Evolutionary conservation across 2,113 vertebrate species (phyloP).

Genomic region (Paratilapia polleni): DNA sequence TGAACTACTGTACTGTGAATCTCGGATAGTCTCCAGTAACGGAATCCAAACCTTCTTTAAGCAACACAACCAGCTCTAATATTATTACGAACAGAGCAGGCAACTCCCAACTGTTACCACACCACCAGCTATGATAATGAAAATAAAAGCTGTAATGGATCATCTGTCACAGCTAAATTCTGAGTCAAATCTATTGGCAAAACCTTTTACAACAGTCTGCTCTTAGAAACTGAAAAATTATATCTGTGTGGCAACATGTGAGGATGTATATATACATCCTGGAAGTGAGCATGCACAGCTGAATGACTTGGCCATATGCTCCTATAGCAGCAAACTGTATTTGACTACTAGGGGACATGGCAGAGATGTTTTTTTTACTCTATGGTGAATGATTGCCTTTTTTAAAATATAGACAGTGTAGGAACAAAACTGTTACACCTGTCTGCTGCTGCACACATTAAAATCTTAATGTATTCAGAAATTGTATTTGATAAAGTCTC

Average conservation of each 20-base stretch:
- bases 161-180: neutral
- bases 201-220: constrained; percentile 26
- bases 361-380: neutral
- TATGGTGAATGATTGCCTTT: neutral
- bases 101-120: no score
- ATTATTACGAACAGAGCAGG: neutral
- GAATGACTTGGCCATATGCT: constrained; percentile 59
- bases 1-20: neutral
- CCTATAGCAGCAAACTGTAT: neutral
- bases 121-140: no score
- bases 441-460: neutral
- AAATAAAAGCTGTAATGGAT: neutral
- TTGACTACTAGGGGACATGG: neutral
- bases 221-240: no score
- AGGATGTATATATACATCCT: neutral
- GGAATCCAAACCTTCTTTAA: neutral
- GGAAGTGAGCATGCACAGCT: constrained; percentile 9
- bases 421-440: neutral
- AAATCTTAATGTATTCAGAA: neutral
- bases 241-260: constrained; percentile 22
- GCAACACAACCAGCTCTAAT: accelerated
- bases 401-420: neutral
- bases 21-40: neutral
- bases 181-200: constrained; percentile 11
- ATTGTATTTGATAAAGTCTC: neutral